Conservation (phyloP, 1,140 invertebrate species). For the Melanaphis sacchari region DNA sequence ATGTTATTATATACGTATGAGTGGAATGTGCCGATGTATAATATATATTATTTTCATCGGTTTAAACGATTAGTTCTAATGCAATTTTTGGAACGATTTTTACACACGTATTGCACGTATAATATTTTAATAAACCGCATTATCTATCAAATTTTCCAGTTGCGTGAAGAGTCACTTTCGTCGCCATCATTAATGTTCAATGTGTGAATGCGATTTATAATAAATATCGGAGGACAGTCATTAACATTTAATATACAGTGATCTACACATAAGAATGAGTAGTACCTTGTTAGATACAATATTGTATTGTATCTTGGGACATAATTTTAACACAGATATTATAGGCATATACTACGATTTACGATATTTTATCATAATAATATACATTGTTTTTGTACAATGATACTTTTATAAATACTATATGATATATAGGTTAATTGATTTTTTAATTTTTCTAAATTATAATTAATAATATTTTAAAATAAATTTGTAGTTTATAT, state of each 20-base stretch:
- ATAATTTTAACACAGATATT: not conserved
- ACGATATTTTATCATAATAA: not conserved
- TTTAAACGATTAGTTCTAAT: not conserved
- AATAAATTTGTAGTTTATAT: not conserved
- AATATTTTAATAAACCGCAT: not conserved
- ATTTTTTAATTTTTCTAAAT: not conserved
- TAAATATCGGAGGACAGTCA: not conserved
- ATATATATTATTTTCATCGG: not conserved
- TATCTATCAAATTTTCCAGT: not conserved
- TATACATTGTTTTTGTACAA: too few relatives aligned
- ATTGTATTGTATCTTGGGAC: not conserved
- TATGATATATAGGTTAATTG: not conserved
- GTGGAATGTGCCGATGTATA: not conserved
- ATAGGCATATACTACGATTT: not conserved
- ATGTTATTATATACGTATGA: not conserved
- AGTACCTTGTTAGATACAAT: not conserved
- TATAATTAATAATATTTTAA: not conserved
- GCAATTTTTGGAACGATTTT: not conserved
- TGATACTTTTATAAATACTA: too few relatives aligned
- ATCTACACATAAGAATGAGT: not conserved
- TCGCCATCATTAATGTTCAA: not conserved
- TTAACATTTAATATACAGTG: not conserved
- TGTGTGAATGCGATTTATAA: not conserved
- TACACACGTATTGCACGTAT: not conserved
- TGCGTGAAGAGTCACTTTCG: not conserved